These are phyloP conservation scores for Hydriomena furcata DNA, from an alignment of 2,888 invertebrate genomes.

Conservation along the genomic window DNA sequence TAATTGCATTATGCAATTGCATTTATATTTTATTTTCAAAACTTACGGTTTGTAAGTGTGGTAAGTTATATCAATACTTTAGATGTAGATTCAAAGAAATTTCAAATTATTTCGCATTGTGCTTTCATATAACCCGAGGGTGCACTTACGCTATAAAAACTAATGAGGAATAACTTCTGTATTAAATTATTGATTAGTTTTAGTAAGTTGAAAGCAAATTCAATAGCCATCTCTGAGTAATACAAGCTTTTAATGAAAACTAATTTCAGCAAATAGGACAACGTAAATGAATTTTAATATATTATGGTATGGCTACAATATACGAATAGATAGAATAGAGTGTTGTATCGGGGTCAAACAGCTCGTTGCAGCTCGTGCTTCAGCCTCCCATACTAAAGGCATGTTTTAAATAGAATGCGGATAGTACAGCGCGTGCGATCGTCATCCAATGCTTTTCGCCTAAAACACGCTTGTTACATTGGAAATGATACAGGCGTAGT, in stretches of 20 bases:
- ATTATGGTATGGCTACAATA: slow-evolving; percentile 46
- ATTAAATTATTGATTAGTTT: slow-evolving; percentile 23
- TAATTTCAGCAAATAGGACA: slow-evolving; percentile 34
- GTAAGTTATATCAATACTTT: no score
- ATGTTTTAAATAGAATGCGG: no score
- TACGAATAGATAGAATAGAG: slow-evolving; percentile 51
- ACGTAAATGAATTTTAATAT: slow-evolving; percentile 25
- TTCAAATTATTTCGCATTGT: slow-evolving; percentile 11
- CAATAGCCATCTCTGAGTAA: slow-evolving; percentile 22
- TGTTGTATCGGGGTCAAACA: slow-evolving; percentile 38
- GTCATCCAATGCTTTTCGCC: no score
- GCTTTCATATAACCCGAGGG: slow-evolving; percentile 9
- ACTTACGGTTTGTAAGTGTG: no score
- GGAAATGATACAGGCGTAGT: neutral
- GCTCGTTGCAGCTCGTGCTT: no score
- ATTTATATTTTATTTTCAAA: no score
- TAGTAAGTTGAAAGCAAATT: slow-evolving; percentile 20
- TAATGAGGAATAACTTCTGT: slow-evolving; percentile 23
- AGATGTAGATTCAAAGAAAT: slow-evolving; percentile 22
- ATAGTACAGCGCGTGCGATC: no score
- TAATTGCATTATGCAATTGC: no score
- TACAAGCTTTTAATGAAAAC: slow-evolving; percentile 33
- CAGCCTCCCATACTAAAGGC: no score
- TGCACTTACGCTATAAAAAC: slow-evolving; percentile 19
- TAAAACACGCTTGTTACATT: no score